Percentiles rank a stretch among this genome's conserved stretches.
Evolutionary conservation across 1,140 invertebrate species (phyloP).

Genomic region (Trypoxylus dichotomus): DNA sequence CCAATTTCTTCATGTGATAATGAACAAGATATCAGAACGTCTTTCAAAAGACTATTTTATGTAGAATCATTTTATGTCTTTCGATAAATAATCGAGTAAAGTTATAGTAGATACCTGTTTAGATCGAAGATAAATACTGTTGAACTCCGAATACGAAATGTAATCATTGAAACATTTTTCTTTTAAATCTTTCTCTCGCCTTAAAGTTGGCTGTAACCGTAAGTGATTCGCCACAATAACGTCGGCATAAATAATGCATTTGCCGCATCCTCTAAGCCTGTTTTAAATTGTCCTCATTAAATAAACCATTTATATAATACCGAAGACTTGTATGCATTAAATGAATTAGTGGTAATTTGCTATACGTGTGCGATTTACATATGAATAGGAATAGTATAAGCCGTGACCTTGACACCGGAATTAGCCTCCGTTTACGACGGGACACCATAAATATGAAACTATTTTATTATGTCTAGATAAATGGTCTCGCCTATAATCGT

Average conservation of each 20-base stretch:
- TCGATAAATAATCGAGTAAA: too few species aligned
- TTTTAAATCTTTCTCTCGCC: neutral
- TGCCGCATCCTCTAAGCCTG: neutral
- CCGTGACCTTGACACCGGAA: neutral
- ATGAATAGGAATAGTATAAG: neutral
- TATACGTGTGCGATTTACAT: neutral
- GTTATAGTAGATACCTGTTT: too few species aligned
- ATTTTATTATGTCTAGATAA: too few species aligned
- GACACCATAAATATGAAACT: too few species aligned
- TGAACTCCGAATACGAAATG: too few species aligned
- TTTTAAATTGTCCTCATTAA: neutral
- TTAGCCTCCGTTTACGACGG: neutral
- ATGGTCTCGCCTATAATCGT: too few species aligned
- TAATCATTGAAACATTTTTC: too few species aligned
- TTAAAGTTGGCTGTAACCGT: neutral
- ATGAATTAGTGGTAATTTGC: neutral
- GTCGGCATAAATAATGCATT: neutral
- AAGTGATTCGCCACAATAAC: neutral
- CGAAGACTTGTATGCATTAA: neutral
- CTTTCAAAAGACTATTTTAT: too few species aligned
- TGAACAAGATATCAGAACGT: too few species aligned
- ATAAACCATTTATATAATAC: neutral
- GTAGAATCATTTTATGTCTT: too few species aligned
- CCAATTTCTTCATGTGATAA: too few species aligned
- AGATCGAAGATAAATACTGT: too few species aligned